Evolutionary conservation across 2,797 vertebrate genomes (phyloP).

Genomic region (Brachymystax lenok): DNA sequence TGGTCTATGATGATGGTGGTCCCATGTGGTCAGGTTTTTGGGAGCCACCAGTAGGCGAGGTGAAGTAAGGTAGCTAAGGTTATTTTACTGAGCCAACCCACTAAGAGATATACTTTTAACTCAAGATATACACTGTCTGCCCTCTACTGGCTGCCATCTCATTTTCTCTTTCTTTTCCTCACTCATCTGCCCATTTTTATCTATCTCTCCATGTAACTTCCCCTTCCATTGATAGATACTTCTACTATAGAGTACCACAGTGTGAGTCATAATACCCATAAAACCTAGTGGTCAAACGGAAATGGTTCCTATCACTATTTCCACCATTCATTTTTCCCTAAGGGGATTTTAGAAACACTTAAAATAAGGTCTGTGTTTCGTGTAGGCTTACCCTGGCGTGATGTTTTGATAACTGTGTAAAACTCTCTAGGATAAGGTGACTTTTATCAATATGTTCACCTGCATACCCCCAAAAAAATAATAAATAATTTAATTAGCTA

Average conservation of each 20-base stretch:
- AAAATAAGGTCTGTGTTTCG: too few relatives aligned
- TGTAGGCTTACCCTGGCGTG: too few relatives aligned
- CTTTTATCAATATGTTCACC: too few relatives aligned
- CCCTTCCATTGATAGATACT: not conserved
- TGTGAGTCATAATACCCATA: too few relatives aligned
- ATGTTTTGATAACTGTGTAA: too few relatives aligned
- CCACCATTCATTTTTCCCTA: too few relatives aligned
- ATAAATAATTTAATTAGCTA: too few relatives aligned
- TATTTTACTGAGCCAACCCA: conserved; percentile 4
- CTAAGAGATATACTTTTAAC: conserved; percentile 1
- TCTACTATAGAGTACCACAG: not conserved
- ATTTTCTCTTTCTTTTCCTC: not conserved
- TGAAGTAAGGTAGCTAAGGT: conserved; percentile 21
- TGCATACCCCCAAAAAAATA: too few relatives aligned
- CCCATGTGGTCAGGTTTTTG: conserved; percentile 13
- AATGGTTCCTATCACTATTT: too few relatives aligned
- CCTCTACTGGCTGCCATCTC: not conserved
- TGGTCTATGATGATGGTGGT: not conserved
- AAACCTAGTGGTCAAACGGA: too few relatives aligned
- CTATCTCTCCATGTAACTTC: not conserved
- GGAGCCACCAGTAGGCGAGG: conserved; percentile 23
- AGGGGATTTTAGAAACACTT: too few relatives aligned
- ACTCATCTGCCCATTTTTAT: not conserved
- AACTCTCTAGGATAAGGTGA: too few relatives aligned
- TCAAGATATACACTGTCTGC: not conserved